Evolutionary conservation across 2,797 vertebrate species (phyloP).

Genomic region (Girardinus metallicus): DNA sequence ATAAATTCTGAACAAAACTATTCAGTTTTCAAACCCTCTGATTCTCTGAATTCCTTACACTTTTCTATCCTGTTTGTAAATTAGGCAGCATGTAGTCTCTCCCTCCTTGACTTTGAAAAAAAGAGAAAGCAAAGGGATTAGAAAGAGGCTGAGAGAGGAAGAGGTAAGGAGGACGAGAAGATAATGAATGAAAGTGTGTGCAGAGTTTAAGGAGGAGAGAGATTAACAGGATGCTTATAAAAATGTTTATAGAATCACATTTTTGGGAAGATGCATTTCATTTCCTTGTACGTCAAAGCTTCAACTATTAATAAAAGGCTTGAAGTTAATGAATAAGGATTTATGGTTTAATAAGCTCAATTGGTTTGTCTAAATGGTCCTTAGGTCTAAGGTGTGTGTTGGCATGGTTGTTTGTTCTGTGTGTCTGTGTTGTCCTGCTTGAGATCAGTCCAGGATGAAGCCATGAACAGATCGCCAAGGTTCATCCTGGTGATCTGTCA

Average conservation of each 20-base stretch:
- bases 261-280: background rate
- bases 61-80: background rate
- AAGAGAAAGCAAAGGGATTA: background rate
- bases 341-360: background rate
- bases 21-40: background rate
- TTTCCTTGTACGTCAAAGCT: background rate
- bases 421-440: background rate
- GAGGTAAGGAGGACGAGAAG: background rate
- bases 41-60: background rate
- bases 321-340: background rate
- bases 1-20: slow-evolving; percentile 2
- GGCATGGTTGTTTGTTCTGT: background rate
- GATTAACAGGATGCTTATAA: background rate
- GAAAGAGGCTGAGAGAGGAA: background rate
- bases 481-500: too few relatives aligned
- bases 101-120: background rate
- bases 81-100: background rate
- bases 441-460: background rate
- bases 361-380: background rate
- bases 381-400: background rate
- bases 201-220: background rate
- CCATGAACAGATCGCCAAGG: too few relatives aligned
- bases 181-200: background rate
- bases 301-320: background rate
- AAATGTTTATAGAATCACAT: background rate